phyloP scores from a whole-genome alignment of 2,888 invertebrate genomes.

The Mythimna vitellina region DNA sequence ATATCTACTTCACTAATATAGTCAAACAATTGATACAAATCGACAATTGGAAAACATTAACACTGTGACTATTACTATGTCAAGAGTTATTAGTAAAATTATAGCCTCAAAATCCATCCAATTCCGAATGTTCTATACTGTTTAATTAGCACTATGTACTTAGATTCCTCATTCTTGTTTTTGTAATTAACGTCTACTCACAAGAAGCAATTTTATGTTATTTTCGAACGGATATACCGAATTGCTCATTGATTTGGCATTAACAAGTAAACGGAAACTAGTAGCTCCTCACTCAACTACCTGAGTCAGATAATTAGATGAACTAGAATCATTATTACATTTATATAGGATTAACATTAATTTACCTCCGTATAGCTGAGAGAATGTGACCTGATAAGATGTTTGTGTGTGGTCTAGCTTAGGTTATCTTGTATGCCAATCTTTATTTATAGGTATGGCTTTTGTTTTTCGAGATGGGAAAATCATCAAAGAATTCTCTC shows the following conservation, averaged over 20 bases:
- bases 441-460: constrained; percentile 5
- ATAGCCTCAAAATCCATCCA: not conserved
- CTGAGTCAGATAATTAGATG: constrained; percentile 20
- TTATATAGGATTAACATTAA: constrained; percentile 44
- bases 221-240: not conserved
- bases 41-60: too few relatives aligned
- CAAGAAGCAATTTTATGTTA: not conserved
- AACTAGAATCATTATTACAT: constrained; percentile 40
- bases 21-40: too few relatives aligned
- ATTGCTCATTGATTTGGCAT: too few relatives aligned
- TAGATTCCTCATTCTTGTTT: not conserved
- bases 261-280: not conserved
- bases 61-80: too few relatives aligned
- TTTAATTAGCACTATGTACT: too few relatives aligned
- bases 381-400: constrained; percentile 54
- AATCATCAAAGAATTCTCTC: too few relatives aligned
- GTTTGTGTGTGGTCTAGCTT: constrained; percentile 52
- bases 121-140: not conserved
- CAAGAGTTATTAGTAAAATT: too few relatives aligned
- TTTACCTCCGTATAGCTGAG: constrained; percentile 8
- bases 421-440: constrained; percentile 46
- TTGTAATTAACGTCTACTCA: not conserved
- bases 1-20: too few relatives aligned
- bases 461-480: not conserved
- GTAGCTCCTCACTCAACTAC: not conserved